phyloP scores from a whole-genome alignment of 2,113 vertebrate genomes.

The Gasterosteus nipponicus region DNA sequence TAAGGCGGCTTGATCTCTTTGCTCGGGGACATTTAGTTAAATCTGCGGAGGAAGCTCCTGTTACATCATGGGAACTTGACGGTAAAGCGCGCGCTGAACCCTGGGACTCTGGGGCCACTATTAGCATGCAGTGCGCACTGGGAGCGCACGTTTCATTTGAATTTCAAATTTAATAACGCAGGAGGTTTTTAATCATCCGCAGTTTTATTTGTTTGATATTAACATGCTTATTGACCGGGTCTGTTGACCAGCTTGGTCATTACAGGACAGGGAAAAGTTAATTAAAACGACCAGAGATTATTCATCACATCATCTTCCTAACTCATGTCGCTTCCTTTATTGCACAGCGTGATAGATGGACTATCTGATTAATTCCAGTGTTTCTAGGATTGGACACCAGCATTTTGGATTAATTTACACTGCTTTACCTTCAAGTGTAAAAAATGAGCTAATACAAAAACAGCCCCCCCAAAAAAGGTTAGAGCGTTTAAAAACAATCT shows the following conservation, averaged over 20 bases:
- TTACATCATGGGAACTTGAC: conserved; percentile 74
- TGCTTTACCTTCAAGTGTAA: conserved; percentile 79
- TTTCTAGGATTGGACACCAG: conserved; percentile 98
- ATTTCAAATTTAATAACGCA: conserved; percentile 99
- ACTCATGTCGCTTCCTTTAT: conserved; percentile 98
- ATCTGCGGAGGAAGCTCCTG: conserved; percentile 53
- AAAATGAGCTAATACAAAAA: conserved; percentile 61
- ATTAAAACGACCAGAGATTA: conserved; percentile 99
- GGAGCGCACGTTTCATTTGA: conserved; percentile 99
- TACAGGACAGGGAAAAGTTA: conserved; percentile 99
- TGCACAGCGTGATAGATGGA: conserved; percentile 96
- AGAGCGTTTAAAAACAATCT: neutral
- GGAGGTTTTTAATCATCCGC: conserved; percentile 99
- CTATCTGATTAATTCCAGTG: conserved; percentile 97
- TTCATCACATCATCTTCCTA: conserved; percentile 99
- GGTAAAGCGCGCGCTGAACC: conserved; percentile 78
- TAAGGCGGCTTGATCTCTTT: conserved; percentile 57
- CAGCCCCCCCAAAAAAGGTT: neutral
- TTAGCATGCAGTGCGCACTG: conserved; percentile 93
- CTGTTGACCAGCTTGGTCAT: conserved; percentile 99
- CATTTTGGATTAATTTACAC: conserved; percentile 90
- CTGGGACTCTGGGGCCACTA: conserved; percentile 83
- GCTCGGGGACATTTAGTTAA: conserved; percentile 60
- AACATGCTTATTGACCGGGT: conserved; percentile 99
- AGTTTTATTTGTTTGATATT: conserved; percentile 99